Evolutionary conservation across 2,888 invertebrate species (phyloP).

Genomic region (Bembecia ichneumoniformis): DNA sequence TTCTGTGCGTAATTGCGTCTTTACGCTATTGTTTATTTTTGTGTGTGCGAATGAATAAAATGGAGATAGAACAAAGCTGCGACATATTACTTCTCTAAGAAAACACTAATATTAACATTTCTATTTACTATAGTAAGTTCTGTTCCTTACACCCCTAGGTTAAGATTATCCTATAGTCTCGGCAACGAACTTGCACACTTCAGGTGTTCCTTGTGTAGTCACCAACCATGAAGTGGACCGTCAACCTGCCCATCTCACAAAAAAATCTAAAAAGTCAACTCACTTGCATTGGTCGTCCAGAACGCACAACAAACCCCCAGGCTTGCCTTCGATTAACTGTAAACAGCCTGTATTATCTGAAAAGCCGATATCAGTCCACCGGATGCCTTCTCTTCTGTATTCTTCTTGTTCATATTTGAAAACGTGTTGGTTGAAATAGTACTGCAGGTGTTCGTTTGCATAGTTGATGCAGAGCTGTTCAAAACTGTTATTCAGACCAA

Average conservation of each 20-base stretch:
- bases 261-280: constrained; percentile 36
- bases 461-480: constrained; percentile 98
- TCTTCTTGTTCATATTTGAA: constrained; percentile 98
- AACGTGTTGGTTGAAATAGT: constrained; percentile 98
- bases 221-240: not conserved
- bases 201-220: no score
- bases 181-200: no score
- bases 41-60: no score
- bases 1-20: no score
- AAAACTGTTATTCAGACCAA: constrained; percentile 90
- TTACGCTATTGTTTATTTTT: no score
- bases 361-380: constrained; percentile 96
- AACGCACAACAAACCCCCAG: constrained; percentile 89
- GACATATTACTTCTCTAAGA: no score
- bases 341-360: constrained; percentile 96
- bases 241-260: constrained; percentile 5
- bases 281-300: constrained; percentile 98
- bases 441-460: constrained; percentile 97
- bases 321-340: constrained; percentile 92
- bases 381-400: constrained; percentile 92
- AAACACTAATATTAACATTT: no score
- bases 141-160: no score
- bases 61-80: no score
- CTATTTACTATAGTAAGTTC: no score
- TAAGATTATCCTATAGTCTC: no score